Conservation (phyloP, 1,140 invertebrate species). For the Mactra quadrangularis region DNA sequence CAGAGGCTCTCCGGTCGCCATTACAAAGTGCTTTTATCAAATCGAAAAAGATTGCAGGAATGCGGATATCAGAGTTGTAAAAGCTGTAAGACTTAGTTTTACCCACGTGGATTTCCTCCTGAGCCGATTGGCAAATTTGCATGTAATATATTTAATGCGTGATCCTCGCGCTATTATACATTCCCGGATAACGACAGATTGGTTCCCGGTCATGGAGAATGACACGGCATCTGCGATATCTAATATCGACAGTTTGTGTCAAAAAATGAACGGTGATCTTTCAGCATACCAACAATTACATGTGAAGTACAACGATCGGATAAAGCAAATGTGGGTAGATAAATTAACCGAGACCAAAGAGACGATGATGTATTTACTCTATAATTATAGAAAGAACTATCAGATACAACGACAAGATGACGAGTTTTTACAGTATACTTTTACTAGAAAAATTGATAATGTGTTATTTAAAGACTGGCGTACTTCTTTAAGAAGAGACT, state of each 20-base stretch:
- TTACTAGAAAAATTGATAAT: neutral
- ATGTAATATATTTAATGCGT: conserved; percentile 10
- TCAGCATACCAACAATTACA: neutral
- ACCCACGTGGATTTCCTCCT: conserved; percentile 25
- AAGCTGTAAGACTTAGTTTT: conserved; percentile 45
- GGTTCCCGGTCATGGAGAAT: conserved; percentile 43
- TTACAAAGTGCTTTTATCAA: neutral
- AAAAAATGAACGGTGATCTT: conserved; percentile 28
- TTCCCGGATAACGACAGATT: conserved; percentile 31
- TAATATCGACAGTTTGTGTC: conserved; percentile 22
- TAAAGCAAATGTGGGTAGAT: neutral
- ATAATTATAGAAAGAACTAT: conserved; percentile 1
- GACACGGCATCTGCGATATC: neutral
- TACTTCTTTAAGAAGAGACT: neutral
- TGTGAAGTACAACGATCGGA: neutral
- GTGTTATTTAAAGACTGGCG: conserved; percentile 11
- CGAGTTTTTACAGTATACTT: neutral
- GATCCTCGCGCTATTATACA: conserved; percentile 33
- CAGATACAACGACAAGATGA: neutral
- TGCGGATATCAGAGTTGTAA: conserved; percentile 9
- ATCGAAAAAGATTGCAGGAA: conserved; percentile 10
- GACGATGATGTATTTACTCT: neutral
- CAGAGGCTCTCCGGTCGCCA: too few relatives aligned
- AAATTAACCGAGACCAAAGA: neutral
- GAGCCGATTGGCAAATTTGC: conserved; percentile 4